Percentiles rank a stretch among this genome's conserved stretches.
Evolutionary conservation across 2,113 vertebrate species (phyloP).

Genomic region (Brachypodius melanocephalos): DNA sequence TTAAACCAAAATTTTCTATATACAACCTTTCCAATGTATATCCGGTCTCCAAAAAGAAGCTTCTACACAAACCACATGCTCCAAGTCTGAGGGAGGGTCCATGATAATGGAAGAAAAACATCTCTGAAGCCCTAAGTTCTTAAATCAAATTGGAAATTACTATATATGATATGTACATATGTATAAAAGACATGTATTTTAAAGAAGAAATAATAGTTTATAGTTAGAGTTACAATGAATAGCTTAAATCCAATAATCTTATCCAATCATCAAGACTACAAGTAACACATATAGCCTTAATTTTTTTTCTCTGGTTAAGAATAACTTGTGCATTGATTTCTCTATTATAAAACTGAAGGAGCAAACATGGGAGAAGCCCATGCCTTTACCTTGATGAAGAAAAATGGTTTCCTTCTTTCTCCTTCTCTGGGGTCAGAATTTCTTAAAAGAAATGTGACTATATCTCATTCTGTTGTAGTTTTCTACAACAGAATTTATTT

Average conservation of each 20-base stretch:
- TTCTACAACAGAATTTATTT: not conserved
- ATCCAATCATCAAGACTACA: not conserved
- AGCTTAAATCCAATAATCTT: not conserved
- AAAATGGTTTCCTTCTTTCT: not conserved
- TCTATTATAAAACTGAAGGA: not conserved
- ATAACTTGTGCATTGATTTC: not conserved
- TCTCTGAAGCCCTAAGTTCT: slow-evolving; percentile 8
- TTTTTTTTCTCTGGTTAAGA: not conserved
- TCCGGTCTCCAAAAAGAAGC: not conserved
- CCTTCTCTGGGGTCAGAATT: not conserved
- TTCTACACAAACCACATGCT: not conserved
- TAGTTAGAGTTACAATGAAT: not conserved
- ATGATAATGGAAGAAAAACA: slow-evolving; percentile 9
- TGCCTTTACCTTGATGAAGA: not conserved
- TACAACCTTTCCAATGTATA: not conserved
- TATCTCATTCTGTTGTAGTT: not conserved
- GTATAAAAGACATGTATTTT: not conserved
- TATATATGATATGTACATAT: not conserved
- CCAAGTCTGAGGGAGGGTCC: not conserved
- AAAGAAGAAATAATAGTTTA: not conserved
- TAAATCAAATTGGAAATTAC: slow-evolving; percentile 6
- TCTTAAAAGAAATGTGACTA: not conserved
- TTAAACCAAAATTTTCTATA: not conserved
- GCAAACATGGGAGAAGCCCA: not conserved
- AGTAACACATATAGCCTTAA: not conserved